Conservation (phyloP, 2,797 vertebrate genomes). For the Pantherophis vulpinus region DNA sequence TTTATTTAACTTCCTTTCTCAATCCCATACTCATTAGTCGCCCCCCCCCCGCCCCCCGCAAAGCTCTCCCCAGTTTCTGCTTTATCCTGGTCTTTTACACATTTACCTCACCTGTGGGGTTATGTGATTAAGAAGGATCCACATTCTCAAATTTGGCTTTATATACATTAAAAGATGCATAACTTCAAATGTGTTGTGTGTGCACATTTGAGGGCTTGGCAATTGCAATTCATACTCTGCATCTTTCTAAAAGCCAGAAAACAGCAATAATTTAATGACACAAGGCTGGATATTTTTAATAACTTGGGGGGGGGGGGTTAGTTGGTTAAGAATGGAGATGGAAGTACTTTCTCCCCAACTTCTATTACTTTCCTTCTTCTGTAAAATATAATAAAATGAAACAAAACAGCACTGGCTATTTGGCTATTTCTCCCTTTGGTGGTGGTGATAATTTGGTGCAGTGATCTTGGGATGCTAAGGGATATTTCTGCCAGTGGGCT, state of each 20-base stretch:
- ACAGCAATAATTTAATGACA: background rate
- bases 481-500: background rate
- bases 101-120: background rate
- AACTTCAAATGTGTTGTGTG: background rate
- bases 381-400: background rate
- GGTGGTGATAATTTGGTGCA: background rate
- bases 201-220: background rate
- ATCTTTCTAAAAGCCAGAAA: background rate
- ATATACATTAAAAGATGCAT: background rate
- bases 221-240: background rate
- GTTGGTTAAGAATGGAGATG: background rate
- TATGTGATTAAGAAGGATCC: background rate
- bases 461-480: background rate
- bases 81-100: background rate
- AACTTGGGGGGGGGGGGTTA: background rate
- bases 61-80: background rate
- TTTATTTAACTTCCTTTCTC: background rate
- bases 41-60: background rate
- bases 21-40: too few species aligned
- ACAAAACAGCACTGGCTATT: background rate
- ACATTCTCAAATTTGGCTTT: background rate
- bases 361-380: background rate
- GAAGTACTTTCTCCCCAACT: background rate
- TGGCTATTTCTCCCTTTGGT: background rate
- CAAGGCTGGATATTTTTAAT: background rate